Percentiles rank a stretch among this genome's conserved stretches.
Evolutionary conservation across 2,113 vertebrate species (phyloP).

Genomic region (Regulus satrapa): DNA sequence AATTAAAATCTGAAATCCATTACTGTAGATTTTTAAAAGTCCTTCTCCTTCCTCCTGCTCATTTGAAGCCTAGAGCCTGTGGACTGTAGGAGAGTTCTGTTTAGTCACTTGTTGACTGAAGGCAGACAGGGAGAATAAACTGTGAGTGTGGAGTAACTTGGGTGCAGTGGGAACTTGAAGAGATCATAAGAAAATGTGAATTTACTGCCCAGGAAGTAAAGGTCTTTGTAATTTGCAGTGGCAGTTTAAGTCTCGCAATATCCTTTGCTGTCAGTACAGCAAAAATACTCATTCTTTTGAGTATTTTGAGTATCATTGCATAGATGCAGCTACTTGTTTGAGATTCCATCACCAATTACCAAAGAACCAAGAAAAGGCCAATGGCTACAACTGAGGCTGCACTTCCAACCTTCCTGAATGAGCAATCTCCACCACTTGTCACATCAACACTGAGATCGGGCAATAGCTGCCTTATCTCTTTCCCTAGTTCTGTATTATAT

Average conservation of each 20-base stretch:
- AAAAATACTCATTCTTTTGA: background rate
- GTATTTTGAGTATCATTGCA: too few species aligned
- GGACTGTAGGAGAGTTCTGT: background rate
- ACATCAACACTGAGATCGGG: background rate
- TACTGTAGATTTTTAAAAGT: background rate
- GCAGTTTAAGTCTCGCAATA: background rate
- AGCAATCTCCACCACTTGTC: background rate
- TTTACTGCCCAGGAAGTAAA: background rate
- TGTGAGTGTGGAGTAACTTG: background rate
- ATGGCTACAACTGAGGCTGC: background rate
- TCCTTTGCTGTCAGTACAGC: background rate
- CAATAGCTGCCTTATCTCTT: background rate
- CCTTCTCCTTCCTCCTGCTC: background rate
- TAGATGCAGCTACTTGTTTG: background rate
- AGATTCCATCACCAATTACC: background rate
- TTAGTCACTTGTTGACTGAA: background rate
- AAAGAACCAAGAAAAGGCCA: background rate
- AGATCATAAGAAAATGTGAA: background rate
- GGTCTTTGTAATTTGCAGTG: background rate
- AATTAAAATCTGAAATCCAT: background rate
- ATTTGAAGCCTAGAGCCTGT: background rate
- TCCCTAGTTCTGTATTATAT: background rate
- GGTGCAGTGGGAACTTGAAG: background rate
- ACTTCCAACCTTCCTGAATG: background rate
- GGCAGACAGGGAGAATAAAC: background rate